phyloP scores from a whole-genome alignment of 2,113 vertebrate genomes.

The Hucho hucho region DNA sequence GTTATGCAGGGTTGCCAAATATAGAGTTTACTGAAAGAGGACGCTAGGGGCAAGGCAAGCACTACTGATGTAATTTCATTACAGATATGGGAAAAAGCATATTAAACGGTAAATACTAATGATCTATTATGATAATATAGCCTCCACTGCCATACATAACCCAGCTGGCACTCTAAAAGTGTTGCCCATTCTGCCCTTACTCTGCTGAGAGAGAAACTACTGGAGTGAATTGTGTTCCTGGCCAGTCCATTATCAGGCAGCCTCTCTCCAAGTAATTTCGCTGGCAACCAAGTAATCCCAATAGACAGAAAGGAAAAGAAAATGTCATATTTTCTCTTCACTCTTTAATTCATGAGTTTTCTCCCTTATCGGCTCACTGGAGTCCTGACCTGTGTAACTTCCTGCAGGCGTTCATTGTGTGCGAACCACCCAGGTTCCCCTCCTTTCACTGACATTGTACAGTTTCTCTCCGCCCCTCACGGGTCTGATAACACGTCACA shows the following conservation, averaged over 20 bases:
- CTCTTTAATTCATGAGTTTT: constrained; percentile 75
- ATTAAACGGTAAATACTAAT: constrained; percentile 54
- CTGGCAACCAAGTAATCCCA: constrained; percentile 59
- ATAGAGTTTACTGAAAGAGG: background rate
- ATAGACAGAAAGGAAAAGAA: constrained; percentile 69
- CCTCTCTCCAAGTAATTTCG: constrained; percentile 70
- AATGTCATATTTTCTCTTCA: constrained; percentile 70
- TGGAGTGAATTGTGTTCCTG: constrained; percentile 57
- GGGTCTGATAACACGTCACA: constrained; percentile 67
- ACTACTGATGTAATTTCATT: background rate
- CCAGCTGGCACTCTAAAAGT: constrained; percentile 42
- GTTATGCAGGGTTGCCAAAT: background rate
- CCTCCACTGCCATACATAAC: constrained; percentile 48
- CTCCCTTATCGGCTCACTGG: constrained; percentile 69
- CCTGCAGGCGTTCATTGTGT: constrained; percentile 62
- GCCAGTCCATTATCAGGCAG: constrained; percentile 66
- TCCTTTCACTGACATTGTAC: constrained; percentile 44
- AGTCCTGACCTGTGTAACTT: constrained; percentile 76
- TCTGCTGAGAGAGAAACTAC: constrained; percentile 48
- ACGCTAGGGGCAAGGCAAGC: background rate
- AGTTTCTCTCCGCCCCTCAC: constrained; percentile 39
- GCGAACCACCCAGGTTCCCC: constrained; percentile 55
- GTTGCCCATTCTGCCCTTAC: constrained; percentile 55
- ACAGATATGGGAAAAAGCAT: constrained; percentile 30
- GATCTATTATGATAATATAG: constrained; percentile 62